Base-by-base conservation (phyloP, 2,113 vertebrate genomes). In the Saguinus midas region DNA sequence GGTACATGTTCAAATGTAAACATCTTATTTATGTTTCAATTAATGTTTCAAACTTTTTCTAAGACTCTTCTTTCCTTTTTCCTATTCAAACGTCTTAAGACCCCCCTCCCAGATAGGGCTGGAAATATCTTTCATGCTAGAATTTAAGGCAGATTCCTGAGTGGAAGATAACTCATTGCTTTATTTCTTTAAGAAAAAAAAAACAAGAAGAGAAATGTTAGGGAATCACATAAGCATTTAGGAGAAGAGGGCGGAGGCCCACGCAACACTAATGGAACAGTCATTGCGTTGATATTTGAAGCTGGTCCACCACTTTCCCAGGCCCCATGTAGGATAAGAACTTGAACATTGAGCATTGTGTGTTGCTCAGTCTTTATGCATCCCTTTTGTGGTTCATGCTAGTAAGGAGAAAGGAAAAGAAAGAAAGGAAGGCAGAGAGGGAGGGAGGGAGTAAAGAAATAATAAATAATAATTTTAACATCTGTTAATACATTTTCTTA, bases 401-500 rank as follows among this genome's bases (percentile, higher is more conserved):
- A 93, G 75, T 35, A 43, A 8, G 25, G 75, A 76, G 37, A 66
- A 79, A 43, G 21, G 23, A 57, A 35, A 55, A 50, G 32, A 52
- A n/a, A 35, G 35, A 35, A 55, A 37, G 29, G 55, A 20, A 66
- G 21, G 48, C 1, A 48, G 48, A 10, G 48, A 48, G 48, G 11
- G 6, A 52, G 52, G 52, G 52, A 52, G 16, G 16, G 52, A 25
- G n/a, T n/a, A 25, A 66, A 61, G 70, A 68, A 92, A 66, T 97
- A 96, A 96, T 96, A 97, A 94, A 95, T 18, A 37, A 64, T 75
- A 94, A 96, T 96, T 94, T 73, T 95, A 37, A 90, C 23, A 43
- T 96, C 92, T 97, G 48, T 57, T 84, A 95, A 96, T 85, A 90
- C 80, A 90, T 72, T 95, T 97, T 98, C 82, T 87, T 92, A 91